Percentiles rank a stretch among this genome's conserved stretches.
phyloP scores from a whole-genome alignment of 2,113 vertebrate genomes.

The Melanostigma gelatinosum region DNA sequence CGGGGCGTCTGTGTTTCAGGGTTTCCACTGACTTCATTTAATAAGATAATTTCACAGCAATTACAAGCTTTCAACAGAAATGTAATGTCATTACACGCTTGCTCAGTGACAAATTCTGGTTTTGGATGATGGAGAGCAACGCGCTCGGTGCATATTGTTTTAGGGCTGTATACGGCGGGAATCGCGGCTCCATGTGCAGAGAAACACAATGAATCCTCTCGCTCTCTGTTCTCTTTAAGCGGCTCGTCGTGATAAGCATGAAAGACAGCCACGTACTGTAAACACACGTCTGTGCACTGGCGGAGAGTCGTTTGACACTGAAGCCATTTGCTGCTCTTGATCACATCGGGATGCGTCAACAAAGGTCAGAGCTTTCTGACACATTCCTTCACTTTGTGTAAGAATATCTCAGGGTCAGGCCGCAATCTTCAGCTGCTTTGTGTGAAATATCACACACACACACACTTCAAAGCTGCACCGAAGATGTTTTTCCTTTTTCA shows the following conservation, averaged over 20 bases:
- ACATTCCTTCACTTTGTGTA: constrained; percentile 17
- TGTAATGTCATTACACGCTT: constrained; percentile 70
- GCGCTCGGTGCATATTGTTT: constrained; percentile 18
- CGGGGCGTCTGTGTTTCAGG: constrained; percentile 31
- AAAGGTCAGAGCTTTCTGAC: constrained; percentile 29
- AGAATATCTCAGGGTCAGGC: constrained; percentile 32
- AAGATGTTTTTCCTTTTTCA: constrained; percentile 1
- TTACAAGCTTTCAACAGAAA: constrained; percentile 60
- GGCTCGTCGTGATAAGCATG: constrained; percentile 55
- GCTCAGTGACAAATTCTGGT: constrained; percentile 47
- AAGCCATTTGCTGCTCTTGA: constrained; percentile 27
- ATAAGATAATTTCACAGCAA: constrained; percentile 73
- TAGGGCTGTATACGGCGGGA: not conserved
- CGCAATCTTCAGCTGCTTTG: constrained; percentile 19
- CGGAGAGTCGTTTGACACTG: constrained; percentile 49
- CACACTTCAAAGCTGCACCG: constrained; percentile 7
- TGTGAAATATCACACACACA: not conserved
- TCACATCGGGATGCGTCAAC: constrained; percentile 33
- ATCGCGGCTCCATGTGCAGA: constrained; percentile 22
- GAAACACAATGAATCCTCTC: constrained; percentile 33
- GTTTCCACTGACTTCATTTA: constrained; percentile 67
- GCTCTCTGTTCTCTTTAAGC: constrained; percentile 43
- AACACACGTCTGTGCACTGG: constrained; percentile 31
- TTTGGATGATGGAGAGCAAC: constrained; percentile 32
- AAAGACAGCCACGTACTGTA: constrained; percentile 58